phyloP scores from a whole-genome alignment of 2,888 invertebrate species.

The Syrphus vitripennis region DNA sequence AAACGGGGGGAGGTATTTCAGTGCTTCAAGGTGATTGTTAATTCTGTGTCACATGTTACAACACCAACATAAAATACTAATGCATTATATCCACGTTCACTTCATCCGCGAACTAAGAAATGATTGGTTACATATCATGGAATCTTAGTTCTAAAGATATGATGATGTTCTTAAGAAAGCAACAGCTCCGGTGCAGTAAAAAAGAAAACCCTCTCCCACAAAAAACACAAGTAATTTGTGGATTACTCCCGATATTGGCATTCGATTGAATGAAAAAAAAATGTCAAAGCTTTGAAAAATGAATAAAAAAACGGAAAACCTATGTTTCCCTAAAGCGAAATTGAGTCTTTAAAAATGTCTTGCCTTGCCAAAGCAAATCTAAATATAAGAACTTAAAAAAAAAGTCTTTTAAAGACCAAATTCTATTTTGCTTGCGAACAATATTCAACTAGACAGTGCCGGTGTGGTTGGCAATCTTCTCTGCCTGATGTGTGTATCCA shows the following conservation, averaged over 20 bases:
- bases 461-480: background rate
- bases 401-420: background rate
- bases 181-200: no score
- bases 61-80: no score
- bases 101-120: no score
- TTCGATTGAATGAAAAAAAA: background rate
- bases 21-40: no score
- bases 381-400: background rate
- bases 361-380: background rate
- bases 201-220: no score
- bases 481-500: background rate
- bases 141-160: no score
- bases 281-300: background rate
- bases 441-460: constrained; percentile 8
- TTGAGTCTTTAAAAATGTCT: constrained; percentile 28
- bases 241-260: background rate
- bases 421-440: background rate
- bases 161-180: no score
- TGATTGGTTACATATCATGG: no score
- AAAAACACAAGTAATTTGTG: background rate
- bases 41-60: no score
- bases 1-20: no score
- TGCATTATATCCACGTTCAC: no score
- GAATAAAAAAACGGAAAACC: background rate
- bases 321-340: background rate